Percentiles rank a stretch among this genome's conserved stretches.
Conservation (phyloP, 2,797 vertebrate species). For the Onychomys arenicola region DNA sequence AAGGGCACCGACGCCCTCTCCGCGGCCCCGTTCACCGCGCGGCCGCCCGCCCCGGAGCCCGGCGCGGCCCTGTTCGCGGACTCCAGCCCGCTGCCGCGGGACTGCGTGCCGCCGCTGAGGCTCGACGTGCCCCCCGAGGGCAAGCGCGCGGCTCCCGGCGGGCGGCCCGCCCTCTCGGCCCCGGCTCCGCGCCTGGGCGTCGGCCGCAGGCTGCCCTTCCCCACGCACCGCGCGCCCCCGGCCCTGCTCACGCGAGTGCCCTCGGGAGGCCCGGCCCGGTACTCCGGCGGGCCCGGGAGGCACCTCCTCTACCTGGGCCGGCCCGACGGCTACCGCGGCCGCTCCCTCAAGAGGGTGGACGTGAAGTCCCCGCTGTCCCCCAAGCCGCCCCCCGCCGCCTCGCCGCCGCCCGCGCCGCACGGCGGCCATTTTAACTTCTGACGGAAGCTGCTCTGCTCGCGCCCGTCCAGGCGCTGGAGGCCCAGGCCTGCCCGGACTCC, state of each 20-base stretch:
- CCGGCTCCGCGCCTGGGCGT: constrained; percentile 82
- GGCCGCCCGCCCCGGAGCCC: constrained; percentile 87
- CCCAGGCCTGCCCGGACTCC: constrained; percentile 60
- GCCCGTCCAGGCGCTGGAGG: background rate
- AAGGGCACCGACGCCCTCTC: constrained; percentile 87
- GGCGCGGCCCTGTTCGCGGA: constrained; percentile 90
- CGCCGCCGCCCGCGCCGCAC: constrained; percentile 88
- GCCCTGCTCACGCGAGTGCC: constrained; percentile 91
- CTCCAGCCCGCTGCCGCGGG: constrained; percentile 91
- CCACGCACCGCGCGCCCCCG: constrained; percentile 90
- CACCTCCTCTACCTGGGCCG: constrained; percentile 87
- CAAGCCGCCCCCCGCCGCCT: constrained; percentile 89
- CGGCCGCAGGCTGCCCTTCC: constrained; percentile 86
- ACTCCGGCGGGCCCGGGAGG: constrained; percentile 66
- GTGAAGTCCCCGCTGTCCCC: constrained; percentile 91
- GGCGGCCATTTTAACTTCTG: constrained; percentile 93
- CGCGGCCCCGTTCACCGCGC: constrained; percentile 86
- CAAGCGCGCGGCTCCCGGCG: constrained; percentile 85
- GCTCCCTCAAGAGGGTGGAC: constrained; percentile 90
- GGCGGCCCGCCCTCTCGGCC: constrained; percentile 91
- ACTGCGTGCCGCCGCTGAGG: constrained; percentile 91
- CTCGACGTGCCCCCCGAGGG: constrained; percentile 94
- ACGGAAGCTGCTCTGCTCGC: constrained; percentile 71
- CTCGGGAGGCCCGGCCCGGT: constrained; percentile 58
- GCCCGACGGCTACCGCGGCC: constrained; percentile 86